phyloP scores from a whole-genome alignment of 2,888 invertebrate species.

The Drosophila engyochracea region DNA sequence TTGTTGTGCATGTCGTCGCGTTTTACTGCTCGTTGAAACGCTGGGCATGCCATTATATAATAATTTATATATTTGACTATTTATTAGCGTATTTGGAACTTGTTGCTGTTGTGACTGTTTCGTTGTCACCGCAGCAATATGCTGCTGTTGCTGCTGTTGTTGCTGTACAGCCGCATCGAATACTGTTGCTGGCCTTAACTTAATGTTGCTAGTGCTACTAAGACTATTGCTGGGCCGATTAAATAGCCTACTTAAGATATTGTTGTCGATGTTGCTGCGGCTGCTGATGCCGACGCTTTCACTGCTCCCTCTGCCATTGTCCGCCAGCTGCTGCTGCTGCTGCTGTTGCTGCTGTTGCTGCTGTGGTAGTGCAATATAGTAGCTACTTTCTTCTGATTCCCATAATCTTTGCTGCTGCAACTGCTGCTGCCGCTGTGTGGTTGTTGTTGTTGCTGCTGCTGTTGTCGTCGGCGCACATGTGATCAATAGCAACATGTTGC shows the following conservation, averaged over 20 bases:
- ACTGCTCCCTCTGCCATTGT: slow-evolving; percentile 67
- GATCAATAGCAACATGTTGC: slow-evolving; percentile 84
- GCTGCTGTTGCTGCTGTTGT: slow-evolving; percentile 46
- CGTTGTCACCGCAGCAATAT: slow-evolving; percentile 46
- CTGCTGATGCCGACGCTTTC: slow-evolving; percentile 55
- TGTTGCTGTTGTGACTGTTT: slow-evolving; percentile 79
- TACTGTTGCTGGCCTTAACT: slow-evolving; percentile 81
- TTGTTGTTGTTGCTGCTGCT: slow-evolving; percentile 59
- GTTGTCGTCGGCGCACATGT: slow-evolving; percentile 81
- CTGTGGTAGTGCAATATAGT: slow-evolving; percentile 62
- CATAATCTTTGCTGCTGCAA: slow-evolving; percentile 37
- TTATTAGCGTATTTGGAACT: slow-evolving; percentile 84
- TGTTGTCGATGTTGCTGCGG: slow-evolving; percentile 64
- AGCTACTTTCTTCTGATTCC: slow-evolving; percentile 58
- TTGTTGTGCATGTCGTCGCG: slow-evolving; percentile 68
- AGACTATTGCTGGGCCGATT: slow-evolving; percentile 68
- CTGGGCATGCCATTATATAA: slow-evolving; percentile 63
- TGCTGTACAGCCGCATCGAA: slow-evolving; percentile 65
- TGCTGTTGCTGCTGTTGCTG: slow-evolving; percentile 43
- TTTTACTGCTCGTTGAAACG: slow-evolving; percentile 68
- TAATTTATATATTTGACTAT: slow-evolving; percentile 84
- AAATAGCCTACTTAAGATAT: slow-evolving; percentile 80
- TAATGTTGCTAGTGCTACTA: slow-evolving; percentile 71
- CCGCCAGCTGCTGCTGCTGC: slow-evolving; percentile 34
- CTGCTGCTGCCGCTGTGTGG: slow-evolving; percentile 37